Evolutionary conservation across 1,140 invertebrate genomes (phyloP).

Genomic region (Portunus trituberculatus): DNA sequence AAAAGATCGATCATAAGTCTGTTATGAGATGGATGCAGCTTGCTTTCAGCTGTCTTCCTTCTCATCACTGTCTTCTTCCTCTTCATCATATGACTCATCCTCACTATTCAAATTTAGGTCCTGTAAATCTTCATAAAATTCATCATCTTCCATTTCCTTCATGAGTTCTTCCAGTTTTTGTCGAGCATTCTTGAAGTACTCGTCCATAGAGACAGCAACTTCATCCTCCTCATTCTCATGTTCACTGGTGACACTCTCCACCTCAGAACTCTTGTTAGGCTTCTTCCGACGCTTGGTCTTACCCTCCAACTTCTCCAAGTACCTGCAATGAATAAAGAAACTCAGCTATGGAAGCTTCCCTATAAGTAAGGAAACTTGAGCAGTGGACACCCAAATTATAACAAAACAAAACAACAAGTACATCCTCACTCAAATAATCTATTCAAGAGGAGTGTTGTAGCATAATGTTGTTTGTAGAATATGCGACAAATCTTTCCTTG

Average conservation of each 20-base stretch:
- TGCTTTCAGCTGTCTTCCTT: not conserved
- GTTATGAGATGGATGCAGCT: not conserved
- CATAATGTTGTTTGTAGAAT: too few species aligned
- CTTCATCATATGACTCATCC: constrained; percentile 76
- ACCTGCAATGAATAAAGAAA: constrained; percentile 35
- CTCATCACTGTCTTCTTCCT: constrained; percentile 76
- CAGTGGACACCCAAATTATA: too few species aligned
- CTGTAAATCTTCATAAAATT: constrained; percentile 72
- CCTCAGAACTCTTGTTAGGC: not conserved
- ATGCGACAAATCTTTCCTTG: too few species aligned
- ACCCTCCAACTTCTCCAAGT: constrained; percentile 58
- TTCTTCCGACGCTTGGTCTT: constrained; percentile 71
- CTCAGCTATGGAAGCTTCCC: too few species aligned
- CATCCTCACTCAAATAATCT: too few species aligned
- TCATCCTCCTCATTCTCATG: constrained; percentile 50
- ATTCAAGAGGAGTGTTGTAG: too few species aligned
- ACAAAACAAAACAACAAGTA: too few species aligned
- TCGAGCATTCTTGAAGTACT: constrained; percentile 76
- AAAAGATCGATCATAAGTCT: too few species aligned
- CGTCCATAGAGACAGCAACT: constrained; percentile 39
- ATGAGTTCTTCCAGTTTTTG: constrained; percentile 71
- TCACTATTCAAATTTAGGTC: constrained; percentile 66
- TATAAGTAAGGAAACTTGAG: too few species aligned
- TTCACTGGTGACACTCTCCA: not conserved
- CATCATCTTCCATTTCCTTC: constrained; percentile 71